phyloP scores from a whole-genome alignment of 2,797 vertebrate species.

The Lateolabrax maculatus region DNA sequence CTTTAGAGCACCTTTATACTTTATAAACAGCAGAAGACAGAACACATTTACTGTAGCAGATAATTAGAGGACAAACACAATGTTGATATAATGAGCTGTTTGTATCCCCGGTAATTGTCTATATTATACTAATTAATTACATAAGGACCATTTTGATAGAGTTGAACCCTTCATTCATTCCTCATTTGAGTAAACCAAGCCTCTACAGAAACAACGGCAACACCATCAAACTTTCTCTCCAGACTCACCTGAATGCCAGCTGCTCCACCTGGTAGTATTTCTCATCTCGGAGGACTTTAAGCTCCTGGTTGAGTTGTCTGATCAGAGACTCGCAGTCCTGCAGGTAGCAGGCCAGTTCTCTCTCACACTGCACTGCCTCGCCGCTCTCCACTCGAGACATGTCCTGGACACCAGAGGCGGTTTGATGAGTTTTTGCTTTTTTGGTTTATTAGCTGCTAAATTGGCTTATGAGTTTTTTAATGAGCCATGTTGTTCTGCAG shows the following conservation, averaged over 20 bases:
- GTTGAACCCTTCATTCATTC: not conserved
- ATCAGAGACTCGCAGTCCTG: slow-evolving; percentile 94
- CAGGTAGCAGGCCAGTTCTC: slow-evolving; percentile 92
- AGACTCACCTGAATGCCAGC: slow-evolving; percentile 93
- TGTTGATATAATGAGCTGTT: slow-evolving; percentile 10
- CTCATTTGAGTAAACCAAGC: not conserved
- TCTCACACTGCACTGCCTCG: slow-evolving; percentile 90
- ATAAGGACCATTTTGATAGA: not conserved
- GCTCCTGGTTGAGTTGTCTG: slow-evolving; percentile 91
- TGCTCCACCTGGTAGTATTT: slow-evolving; percentile 98
- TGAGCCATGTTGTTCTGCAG: not conserved
- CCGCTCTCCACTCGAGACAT: slow-evolving; percentile 93
- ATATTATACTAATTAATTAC: not conserved
- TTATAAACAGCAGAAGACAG: not conserved
- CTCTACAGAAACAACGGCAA: not conserved
- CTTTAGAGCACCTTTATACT: not conserved
- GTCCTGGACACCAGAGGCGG: slow-evolving; percentile 82
- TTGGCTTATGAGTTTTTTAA: not conserved
- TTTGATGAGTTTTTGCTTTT: not conserved
- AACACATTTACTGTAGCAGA: not conserved
- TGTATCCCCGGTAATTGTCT: not conserved
- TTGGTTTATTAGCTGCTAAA: not conserved
- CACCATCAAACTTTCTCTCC: too few species aligned
- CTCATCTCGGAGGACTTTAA: slow-evolving; percentile 93
- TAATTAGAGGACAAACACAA: not conserved